Conservation (phyloP, 2,113 vertebrate genomes). For the Kobus ellipsiprymnus region DNA sequence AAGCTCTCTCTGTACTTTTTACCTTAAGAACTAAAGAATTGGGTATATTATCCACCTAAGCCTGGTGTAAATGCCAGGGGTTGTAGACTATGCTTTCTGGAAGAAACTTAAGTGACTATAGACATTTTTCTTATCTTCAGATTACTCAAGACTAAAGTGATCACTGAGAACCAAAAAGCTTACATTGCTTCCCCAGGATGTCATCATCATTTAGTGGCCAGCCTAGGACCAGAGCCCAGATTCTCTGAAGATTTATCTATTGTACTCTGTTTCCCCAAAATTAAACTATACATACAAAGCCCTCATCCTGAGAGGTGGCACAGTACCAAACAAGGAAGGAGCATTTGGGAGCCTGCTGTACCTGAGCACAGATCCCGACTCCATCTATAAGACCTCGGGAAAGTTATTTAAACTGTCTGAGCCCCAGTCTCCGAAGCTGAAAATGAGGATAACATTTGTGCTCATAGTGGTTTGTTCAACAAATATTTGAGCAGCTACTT, state of each 20-base stretch:
- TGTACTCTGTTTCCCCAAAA: neutral
- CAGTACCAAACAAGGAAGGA: neutral
- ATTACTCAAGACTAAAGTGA: neutral
- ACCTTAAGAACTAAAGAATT: neutral
- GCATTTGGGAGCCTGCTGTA: neutral
- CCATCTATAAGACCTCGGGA: neutral
- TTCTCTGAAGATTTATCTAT: neutral
- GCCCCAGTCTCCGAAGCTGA: neutral
- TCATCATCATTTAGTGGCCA: neutral
- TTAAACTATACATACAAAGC: neutral
- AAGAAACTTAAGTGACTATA: neutral
- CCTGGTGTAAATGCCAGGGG: neutral
- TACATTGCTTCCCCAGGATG: neutral
- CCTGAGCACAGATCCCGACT: neutral
- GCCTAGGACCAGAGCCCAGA: neutral
- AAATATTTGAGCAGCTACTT: neutral
- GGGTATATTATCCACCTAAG: neutral
- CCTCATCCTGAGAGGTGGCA: neutral
- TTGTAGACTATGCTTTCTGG: neutral
- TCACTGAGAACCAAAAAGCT: neutral
- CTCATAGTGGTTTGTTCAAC: neutral
- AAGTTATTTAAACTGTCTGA: neutral
- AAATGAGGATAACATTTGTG: neutral
- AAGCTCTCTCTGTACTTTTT: neutral
- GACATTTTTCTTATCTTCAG: neutral